phyloP scores from a whole-genome alignment of 2,888 invertebrate species.

The Hypolimnas misippus region DNA sequence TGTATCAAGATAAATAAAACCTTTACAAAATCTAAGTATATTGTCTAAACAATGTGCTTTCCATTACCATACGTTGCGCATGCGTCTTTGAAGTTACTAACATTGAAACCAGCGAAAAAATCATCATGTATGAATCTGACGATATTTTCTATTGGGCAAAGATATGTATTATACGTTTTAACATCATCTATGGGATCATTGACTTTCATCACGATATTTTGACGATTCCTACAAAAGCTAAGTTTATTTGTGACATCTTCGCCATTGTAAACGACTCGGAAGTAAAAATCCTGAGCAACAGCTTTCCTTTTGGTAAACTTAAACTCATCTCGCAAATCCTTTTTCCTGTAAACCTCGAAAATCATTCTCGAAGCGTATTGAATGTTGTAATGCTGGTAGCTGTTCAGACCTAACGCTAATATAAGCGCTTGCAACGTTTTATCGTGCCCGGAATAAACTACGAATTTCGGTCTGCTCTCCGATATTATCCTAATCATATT shows the following conservation, averaged over 20 bases:
- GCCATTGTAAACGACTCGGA: constrained; percentile 93
- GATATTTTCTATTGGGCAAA: constrained; percentile 94
- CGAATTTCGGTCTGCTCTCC: constrained; percentile 88
- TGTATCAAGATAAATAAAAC: neutral
- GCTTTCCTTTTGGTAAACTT: constrained; percentile 83
- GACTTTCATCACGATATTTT: constrained; percentile 77
- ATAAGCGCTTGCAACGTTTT: constrained; percentile 94
- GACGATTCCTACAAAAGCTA: constrained; percentile 89
- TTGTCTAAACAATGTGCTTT: constrained; percentile 26
- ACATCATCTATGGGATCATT: constrained; percentile 66
- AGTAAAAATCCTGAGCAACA: constrained; percentile 89
- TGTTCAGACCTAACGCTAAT: constrained; percentile 89
- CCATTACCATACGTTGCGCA: constrained; percentile 79
- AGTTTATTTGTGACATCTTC: constrained; percentile 92
- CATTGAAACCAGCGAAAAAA: constrained; percentile 92
- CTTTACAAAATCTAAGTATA: neutral
- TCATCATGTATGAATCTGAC: constrained; percentile 94
- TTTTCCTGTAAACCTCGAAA: constrained; percentile 93
- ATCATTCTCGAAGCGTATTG: constrained; percentile 94
- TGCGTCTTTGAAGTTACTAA: constrained; percentile 95
- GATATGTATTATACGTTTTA: constrained; percentile 75
- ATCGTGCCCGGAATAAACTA: constrained; percentile 96
- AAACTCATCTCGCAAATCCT: constrained; percentile 73
- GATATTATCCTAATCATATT: constrained; percentile 93
- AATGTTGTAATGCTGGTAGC: constrained; percentile 87